Base-by-base conservation (phyloP, 2,888 invertebrate genomes). In the Hypercompe scribonia region DNA sequence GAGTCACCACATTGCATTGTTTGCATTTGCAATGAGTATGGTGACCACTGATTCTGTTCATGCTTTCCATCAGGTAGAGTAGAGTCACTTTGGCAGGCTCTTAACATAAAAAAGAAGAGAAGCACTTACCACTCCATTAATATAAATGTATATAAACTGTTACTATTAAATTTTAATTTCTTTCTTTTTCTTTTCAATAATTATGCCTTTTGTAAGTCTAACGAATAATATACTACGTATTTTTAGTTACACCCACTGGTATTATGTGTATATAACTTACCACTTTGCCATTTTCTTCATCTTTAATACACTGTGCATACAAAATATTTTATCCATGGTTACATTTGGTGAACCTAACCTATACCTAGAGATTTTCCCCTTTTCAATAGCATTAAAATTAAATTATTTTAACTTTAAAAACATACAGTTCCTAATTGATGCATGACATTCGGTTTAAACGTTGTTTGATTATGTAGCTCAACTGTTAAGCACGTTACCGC, bases 401-500 rank as follows among this genome's bases (percentile, higher is more conserved):
- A 42, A 18, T 42, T 42, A 18, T 5, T 24, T 50, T 24, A 54
- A 54, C n/a, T 54, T 54, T n/a, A 54, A 15, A 21, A 39, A 73
- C 64, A 66, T 13, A 39, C 68, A 73, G 81, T 83, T 81, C 83
- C 81, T 83, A 81, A 58, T 70, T 81, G 76, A 83, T 28, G 58
- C 83, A 83, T 83, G 83, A 81, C 73, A 54, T 39, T 71, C n/a
- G 4, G 18, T 66, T 61, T 63, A 66, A 34, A 39, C 8, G 36
- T 31, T 31, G 10, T 28, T 15, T 3, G 54, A 58, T 28, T 58
- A 42, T 3, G 21, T 34, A 0, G 3, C 3, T n/a, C 10, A 28
- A 18, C 18, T 21, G 70, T 39, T 28, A 72, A 65, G 71, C 71
- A 33, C 64, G 72, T 70, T 69, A 77, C 75, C 72, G 72, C 61